Percentiles rank a stretch among this genome's conserved stretches.
phyloP scores from a whole-genome alignment of 2,113 vertebrate genomes.

The Tragulus kanchil region DNA sequence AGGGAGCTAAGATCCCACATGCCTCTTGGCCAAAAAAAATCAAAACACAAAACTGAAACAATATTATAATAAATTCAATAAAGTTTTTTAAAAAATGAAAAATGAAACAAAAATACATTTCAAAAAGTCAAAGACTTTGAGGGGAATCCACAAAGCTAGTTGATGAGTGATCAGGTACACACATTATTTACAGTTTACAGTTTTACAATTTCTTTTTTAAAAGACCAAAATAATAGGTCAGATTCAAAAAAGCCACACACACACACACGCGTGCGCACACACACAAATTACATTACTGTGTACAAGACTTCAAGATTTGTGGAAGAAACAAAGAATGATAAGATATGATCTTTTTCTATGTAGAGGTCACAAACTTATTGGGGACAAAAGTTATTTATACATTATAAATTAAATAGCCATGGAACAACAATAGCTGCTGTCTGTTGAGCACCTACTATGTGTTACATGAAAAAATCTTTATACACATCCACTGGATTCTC shows the following conservation, averaged over 20 bases:
- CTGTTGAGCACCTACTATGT: background rate
- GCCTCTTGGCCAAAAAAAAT: background rate
- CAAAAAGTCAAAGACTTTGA: background rate
- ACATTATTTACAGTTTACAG: background rate
- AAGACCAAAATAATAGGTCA: background rate
- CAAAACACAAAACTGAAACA: background rate
- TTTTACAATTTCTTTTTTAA: background rate
- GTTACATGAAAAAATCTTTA: background rate
- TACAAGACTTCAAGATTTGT: background rate
- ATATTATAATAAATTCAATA: background rate
- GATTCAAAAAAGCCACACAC: slow-evolving; percentile 10
- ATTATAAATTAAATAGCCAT: background rate
- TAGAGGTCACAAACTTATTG: background rate
- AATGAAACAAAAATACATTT: background rate
- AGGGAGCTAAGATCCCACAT: background rate
- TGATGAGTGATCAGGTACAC: background rate
- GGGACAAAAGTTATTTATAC: background rate
- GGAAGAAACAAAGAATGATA: slow-evolving; percentile 53
- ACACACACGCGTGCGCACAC: too few relatives aligned
- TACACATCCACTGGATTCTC: background rate
- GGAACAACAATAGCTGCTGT: background rate
- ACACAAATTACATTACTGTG: background rate
- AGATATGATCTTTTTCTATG: background rate
- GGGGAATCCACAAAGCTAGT: background rate
- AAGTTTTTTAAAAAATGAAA: background rate